Conservation (phyloP, 1,140 invertebrate genomes). For the Tachypleus tridentatus region DNA sequence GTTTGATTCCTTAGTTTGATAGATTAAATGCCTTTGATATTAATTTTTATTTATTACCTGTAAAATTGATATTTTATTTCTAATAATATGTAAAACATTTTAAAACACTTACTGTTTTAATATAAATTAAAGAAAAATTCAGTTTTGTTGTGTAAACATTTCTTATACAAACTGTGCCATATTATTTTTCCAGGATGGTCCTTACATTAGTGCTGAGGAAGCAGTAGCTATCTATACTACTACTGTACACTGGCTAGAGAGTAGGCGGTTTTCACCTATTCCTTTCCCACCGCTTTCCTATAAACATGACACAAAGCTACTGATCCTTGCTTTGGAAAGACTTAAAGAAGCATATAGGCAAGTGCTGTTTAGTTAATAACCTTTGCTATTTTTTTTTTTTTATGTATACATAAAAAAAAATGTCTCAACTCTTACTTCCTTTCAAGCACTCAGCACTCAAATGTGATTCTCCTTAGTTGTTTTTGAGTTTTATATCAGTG, state of each 20-base stretch:
- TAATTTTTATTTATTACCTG: no score
- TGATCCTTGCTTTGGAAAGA: slow-evolving; percentile 92
- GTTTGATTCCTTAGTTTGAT: no score
- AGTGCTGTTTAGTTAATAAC: slow-evolving; percentile 1
- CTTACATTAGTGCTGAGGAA: slow-evolving; percentile 98
- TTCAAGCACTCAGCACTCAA: no score
- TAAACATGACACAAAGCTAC: slow-evolving; percentile 97
- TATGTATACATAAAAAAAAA: not conserved
- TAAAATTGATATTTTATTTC: no score
- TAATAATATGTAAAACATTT: no score
- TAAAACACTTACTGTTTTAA: no score
- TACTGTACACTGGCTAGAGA: slow-evolving; percentile 98
- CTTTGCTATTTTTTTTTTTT: not conserved
- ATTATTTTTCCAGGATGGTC: slow-evolving; percentile 56
- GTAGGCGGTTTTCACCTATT: slow-evolving; percentile 92
- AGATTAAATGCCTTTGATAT: slow-evolving; percentile 27
- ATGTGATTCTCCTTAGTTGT: no score
- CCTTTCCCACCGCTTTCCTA: slow-evolving; percentile 98
- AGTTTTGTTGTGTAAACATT: no score
- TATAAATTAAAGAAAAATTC: no score
- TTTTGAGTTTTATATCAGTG: no score
- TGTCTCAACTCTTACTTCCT: not conserved
- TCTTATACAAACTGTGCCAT: no score
- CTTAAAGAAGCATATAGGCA: slow-evolving; percentile 91
- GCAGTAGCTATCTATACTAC: slow-evolving; percentile 99